phyloP scores from a whole-genome alignment of 2,113 vertebrate genomes.

The Phylloscopus trochiloides region DNA sequence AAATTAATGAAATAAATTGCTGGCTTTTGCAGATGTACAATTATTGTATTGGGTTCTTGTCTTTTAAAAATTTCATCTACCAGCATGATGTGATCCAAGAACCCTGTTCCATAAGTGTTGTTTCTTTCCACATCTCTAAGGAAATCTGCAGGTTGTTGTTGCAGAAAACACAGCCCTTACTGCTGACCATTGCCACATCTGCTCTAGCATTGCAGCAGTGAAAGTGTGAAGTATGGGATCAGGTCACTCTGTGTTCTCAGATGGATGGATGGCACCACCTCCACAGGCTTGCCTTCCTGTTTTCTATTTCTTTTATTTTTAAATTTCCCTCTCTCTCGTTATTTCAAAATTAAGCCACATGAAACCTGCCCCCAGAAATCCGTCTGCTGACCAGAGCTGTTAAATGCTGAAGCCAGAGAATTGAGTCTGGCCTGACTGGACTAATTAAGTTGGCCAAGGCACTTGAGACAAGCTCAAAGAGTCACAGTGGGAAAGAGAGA shows the following conservation, averaged over 20 bases:
- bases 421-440: neutral
- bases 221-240: neutral
- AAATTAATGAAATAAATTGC: neutral
- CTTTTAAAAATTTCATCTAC: neutral
- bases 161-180: neutral
- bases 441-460: neutral
- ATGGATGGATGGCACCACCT: neutral
- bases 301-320: neutral
- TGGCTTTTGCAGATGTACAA: neutral
- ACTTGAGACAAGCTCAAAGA: neutral
- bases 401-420: neutral
- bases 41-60: neutral
- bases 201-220: neutral
- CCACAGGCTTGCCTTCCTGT: neutral
- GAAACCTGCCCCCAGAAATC: neutral
- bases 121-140: neutral
- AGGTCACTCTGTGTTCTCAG: neutral
- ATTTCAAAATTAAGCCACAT: neutral
- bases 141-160: neutral
- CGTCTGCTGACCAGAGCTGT: neutral
- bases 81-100: neutral
- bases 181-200: neutral
- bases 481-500: neutral
- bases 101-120: neutral
- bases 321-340: neutral